Evolutionary conservation across 2,113 vertebrate species (phyloP).

Genomic region (Festucalex cinctus): DNA sequence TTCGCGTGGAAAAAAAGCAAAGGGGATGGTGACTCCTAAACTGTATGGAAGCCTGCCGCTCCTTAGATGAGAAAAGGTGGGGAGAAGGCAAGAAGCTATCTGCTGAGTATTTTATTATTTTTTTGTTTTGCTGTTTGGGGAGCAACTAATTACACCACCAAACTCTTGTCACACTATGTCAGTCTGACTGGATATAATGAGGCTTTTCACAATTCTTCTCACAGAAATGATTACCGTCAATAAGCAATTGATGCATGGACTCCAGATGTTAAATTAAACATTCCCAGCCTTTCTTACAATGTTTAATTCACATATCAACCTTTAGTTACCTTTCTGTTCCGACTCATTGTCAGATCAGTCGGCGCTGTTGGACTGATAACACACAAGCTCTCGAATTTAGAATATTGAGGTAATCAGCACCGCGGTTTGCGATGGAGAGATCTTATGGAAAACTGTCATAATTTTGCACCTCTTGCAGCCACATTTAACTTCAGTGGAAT

Average conservation of each 20-base stretch:
- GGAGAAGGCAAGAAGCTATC: conserved; percentile 14
- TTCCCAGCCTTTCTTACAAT: conserved; percentile 28
- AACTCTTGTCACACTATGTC: conserved; percentile 17
- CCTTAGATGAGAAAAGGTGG: conserved; percentile 13
- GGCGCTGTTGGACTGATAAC: conserved; percentile 1
- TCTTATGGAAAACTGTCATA: neutral
- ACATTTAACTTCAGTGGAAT: neutral
- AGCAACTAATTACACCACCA: conserved; percentile 4
- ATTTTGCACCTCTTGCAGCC: neutral
- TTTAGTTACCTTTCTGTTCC: neutral
- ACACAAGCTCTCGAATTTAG: neutral
- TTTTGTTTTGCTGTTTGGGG: neutral
- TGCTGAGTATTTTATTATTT: too few relatives aligned
- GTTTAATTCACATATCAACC: conserved; percentile 35
- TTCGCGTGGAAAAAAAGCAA: conserved; percentile 19
- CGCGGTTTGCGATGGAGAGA: neutral
- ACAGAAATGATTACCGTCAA: conserved; percentile 54
- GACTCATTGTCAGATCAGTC: neutral
- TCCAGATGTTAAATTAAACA: conserved; percentile 61
- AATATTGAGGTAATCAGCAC: neutral
- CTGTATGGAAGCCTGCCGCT: conserved; percentile 33
- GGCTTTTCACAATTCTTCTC: conserved; percentile 28
- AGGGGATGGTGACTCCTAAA: conserved; percentile 18
- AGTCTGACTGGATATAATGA: neutral
- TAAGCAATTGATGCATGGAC: conserved; percentile 53